Evolutionary conservation across 2,113 vertebrate genomes (phyloP).

Genomic region (Ivindomyrus marchei): DNA sequence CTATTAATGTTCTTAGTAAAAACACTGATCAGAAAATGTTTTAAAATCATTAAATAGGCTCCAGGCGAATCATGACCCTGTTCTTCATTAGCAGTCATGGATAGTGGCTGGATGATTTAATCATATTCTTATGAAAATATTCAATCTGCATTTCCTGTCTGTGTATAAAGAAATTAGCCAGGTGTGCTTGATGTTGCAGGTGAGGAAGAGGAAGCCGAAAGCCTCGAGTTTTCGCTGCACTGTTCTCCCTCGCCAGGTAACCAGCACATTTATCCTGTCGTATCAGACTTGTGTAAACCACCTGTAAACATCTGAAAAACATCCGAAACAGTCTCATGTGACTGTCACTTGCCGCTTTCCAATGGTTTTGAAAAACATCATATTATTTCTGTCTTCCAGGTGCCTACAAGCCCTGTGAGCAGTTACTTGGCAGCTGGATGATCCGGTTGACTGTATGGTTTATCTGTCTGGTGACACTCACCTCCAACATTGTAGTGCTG

Average conservation of each 20-base stretch:
- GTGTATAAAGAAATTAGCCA: not conserved
- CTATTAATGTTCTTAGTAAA: not conserved
- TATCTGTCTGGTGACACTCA: conserved; percentile 86
- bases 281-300: not conserved
- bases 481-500: conserved; percentile 86
- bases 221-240: conserved; percentile 76
- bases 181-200: conserved; percentile 39
- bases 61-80: not conserved
- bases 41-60: not conserved
- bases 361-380: not conserved
- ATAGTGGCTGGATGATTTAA: not conserved
- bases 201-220: conserved; percentile 67
- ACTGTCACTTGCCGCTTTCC: not conserved
- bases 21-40: not conserved
- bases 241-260: conserved; percentile 90
- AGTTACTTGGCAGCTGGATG: conserved; percentile 97
- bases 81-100: not conserved
- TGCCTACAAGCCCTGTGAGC: conserved; percentile 94
- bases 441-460: conserved; percentile 97
- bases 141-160: not conserved
- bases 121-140: not conserved
- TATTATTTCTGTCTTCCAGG: conserved; percentile 58
- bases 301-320: not conserved
- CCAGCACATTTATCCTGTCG: not conserved
- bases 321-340: not conserved